Percentiles rank a stretch among this genome's conserved stretches.
These are phyloP conservation scores for Dendrocincla fuliginosa DNA, from an alignment of 2,797 vertebrate species.

Conservation along the genomic window DNA sequence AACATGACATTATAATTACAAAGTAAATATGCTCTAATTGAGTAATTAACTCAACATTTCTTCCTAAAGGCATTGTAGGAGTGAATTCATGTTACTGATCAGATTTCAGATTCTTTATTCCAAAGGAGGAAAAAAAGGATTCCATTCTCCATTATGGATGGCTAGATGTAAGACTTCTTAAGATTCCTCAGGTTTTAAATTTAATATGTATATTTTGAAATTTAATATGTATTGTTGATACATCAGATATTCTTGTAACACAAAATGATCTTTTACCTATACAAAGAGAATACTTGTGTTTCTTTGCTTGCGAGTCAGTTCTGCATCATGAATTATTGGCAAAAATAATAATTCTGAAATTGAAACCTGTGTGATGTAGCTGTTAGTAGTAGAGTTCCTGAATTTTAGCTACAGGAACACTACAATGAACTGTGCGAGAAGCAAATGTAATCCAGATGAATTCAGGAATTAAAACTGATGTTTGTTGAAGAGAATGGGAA, in stretches of 20 bases:
- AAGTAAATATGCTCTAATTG: slow-evolving; percentile 73
- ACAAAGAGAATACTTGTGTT: not conserved
- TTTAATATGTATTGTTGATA: not conserved
- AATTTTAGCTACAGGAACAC: not conserved
- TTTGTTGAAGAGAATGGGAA: not conserved
- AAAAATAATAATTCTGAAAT: not conserved
- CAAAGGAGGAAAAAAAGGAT: not conserved
- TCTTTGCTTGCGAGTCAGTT: not conserved
- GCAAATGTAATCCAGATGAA: not conserved
- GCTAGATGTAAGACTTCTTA: not conserved
- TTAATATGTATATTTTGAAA: not conserved
- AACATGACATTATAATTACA: slow-evolving; percentile 69
- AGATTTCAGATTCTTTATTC: slow-evolving; percentile 47
- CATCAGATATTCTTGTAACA: not conserved
- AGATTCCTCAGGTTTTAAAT: not conserved
- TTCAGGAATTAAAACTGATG: not conserved
- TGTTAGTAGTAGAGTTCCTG: not conserved
- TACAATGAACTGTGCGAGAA: not conserved
- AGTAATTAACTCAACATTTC: slow-evolving; percentile 75
- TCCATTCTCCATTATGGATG: not conserved
- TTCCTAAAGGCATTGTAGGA: slow-evolving; percentile 66
- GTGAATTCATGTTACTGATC: slow-evolving; percentile 52
- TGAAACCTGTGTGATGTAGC: not conserved
- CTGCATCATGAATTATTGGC: not conserved
- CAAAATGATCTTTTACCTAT: not conserved